Conservation (phyloP, 2,113 vertebrate genomes). For the Elephas maximus region DNA sequence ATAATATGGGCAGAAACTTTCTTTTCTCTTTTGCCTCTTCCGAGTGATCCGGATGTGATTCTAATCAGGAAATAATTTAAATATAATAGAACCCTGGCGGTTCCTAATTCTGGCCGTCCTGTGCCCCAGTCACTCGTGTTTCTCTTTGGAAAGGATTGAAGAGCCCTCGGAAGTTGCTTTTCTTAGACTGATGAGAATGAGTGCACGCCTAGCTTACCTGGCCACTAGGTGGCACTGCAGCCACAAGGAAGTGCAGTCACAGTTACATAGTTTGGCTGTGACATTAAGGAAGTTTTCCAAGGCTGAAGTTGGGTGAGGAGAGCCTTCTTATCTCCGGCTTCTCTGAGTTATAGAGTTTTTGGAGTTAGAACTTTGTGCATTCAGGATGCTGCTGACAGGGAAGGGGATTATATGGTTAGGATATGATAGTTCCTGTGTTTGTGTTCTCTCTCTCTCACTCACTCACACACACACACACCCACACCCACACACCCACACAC, state of each 20-base stretch:
- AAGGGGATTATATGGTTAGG: background rate
- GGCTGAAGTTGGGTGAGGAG: conserved; percentile 45
- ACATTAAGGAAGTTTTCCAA: conserved; percentile 60
- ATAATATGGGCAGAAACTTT: conserved; percentile 73
- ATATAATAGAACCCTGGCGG: conserved; percentile 52
- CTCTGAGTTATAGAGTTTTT: background rate
- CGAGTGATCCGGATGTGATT: conserved; percentile 58
- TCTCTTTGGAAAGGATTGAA: conserved; percentile 14
- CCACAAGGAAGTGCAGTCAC: conserved; percentile 47
- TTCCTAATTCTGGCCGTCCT: conserved; percentile 55
- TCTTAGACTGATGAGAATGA: background rate
- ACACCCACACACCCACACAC: background rate
- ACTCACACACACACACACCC: background rate
- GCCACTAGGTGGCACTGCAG: conserved; percentile 88
- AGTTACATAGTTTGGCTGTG: conserved; percentile 85
- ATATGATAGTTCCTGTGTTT: background rate
- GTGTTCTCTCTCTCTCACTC: background rate
- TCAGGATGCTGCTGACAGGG: background rate
- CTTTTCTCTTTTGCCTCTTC: conserved; percentile 53
- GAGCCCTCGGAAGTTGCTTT: conserved; percentile 24
- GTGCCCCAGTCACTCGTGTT: conserved; percentile 44
- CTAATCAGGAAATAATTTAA: conserved; percentile 65
- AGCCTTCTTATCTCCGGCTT: background rate
- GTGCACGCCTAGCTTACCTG: conserved; percentile 65
- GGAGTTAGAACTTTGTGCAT: background rate